These are phyloP conservation scores for Sinelater perroti DNA, from an alignment of 2,888 invertebrate genomes.

Conservation along the genomic window DNA sequence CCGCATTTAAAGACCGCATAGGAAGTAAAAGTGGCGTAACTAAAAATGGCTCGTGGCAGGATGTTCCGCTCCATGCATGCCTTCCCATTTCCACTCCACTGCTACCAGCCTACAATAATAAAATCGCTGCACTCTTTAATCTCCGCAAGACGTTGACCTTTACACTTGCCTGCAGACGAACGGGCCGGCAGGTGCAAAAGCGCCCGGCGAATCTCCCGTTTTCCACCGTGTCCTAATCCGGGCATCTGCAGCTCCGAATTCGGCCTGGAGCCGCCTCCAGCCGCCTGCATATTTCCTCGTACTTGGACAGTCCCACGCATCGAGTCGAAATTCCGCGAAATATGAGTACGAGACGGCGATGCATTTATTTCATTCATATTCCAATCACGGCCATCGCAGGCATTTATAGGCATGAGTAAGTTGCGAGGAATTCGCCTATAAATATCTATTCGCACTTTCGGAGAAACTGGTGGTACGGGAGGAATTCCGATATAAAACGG, in stretches of 20 bases:
- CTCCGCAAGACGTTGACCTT: conserved; percentile 15
- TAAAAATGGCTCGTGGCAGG: conserved; percentile 28
- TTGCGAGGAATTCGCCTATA: conserved; percentile 7
- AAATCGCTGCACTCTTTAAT: conserved; percentile 14
- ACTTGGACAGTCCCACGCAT: conserved; percentile 14
- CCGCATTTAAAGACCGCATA: too few relatives aligned
- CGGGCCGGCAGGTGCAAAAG: conserved; percentile 1
- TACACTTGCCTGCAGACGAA: conserved; percentile 8
- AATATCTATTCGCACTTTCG: too few relatives aligned
- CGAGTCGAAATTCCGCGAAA: conserved; percentile 24
- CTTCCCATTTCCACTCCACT: conserved; percentile 23
- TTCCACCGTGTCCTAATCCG: too few relatives aligned
- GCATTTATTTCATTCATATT: conserved; percentile 32
- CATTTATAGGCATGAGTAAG: conserved; percentile 13
- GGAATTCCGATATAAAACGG: too few relatives aligned
- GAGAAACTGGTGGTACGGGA: too few relatives aligned
- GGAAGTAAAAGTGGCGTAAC: conserved; percentile 19
- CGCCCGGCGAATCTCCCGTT: not conserved
- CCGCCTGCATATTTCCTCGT: conserved; percentile 12
- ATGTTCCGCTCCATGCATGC: conserved; percentile 21
- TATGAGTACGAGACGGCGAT: conserved; percentile 21
- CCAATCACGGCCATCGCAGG: conserved; percentile 22
- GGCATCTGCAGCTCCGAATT: too few relatives aligned
- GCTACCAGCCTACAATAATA: conserved; percentile 20
- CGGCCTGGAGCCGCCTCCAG: too few relatives aligned